Evolutionary conservation across 2,888 invertebrate species (phyloP).

Genomic region (Heterodera filipjevi): DNA sequence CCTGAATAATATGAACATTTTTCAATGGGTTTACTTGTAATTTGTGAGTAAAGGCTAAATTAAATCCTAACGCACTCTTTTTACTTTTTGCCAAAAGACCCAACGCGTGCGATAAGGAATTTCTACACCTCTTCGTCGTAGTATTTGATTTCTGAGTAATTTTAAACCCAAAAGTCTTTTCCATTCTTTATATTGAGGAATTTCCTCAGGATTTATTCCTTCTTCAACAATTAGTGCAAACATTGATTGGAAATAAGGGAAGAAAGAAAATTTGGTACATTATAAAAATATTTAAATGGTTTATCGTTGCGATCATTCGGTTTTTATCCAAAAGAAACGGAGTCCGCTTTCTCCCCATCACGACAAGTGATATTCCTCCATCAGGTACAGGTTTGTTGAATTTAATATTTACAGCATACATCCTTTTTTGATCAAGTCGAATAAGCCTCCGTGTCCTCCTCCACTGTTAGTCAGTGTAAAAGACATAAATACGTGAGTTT

Average conservation of each 20-base stretch:
- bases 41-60: no score
- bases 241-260: not conserved
- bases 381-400: slow-evolving; percentile 22
- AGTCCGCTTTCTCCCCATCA: slow-evolving; percentile 23
- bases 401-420: slow-evolving; percentile 16
- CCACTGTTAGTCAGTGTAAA: slow-evolving; percentile 25
- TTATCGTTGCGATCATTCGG: slow-evolving; percentile 12
- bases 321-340: slow-evolving; percentile 28
- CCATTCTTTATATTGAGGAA: slow-evolving; percentile 20
- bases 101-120: no score
- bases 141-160: not conserved
- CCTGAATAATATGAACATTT: no score
- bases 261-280: not conserved
- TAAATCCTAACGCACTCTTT: no score
- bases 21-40: no score
- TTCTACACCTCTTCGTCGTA: no score
- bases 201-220: not conserved
- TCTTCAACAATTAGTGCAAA: not conserved
- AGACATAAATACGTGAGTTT: slow-evolving; percentile 19
- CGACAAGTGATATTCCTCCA: slow-evolving; percentile 16
- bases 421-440: slow-evolving; percentile 26
- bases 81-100: no score
- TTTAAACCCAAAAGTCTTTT: slow-evolving; percentile 1
- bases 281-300: not conserved
- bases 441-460: slow-evolving; percentile 11